These are phyloP conservation scores for Zaprionus camerounensis DNA, from an alignment of 1,140 invertebrate species.

Conservation along the genomic window DNA sequence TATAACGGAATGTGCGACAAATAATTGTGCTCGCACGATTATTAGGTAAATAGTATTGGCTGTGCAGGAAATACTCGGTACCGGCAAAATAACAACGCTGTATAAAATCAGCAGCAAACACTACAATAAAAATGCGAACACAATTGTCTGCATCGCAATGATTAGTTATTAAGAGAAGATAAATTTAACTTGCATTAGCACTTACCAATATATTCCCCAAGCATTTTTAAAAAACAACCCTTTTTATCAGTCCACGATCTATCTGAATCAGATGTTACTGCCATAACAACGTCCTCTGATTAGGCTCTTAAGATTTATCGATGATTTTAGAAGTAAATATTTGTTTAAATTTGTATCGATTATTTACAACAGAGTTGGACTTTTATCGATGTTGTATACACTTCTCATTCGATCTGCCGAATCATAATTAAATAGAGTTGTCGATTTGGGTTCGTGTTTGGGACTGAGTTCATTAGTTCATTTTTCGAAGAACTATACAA, in stretches of 20 bases:
- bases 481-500: too few species aligned
- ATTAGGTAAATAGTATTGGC: constrained; percentile 48
- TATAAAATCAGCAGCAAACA: constrained; percentile 48
- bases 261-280: constrained; percentile 1
- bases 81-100: constrained; percentile 20
- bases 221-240: constrained; percentile 17
- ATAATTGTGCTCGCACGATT: constrained; percentile 42
- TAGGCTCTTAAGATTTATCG: not conserved
- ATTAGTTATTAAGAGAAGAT: constrained; percentile 2
- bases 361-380: too few species aligned
- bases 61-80: constrained; percentile 35
- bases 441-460: too few species aligned
- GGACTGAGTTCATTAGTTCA: too few species aligned
- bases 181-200: too few species aligned
- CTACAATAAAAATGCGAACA: constrained; percentile 36
- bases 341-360: too few species aligned
- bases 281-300: constrained; percentile 10
- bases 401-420: too few species aligned
- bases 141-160: constrained; percentile 40
- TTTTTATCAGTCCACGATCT: constrained; percentile 15
- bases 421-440: too few species aligned
- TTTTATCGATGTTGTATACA: too few species aligned
- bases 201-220: constrained; percentile 25
- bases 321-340: not conserved
- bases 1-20: constrained; percentile 32